A percentile compares a stretch with the other conserved stretches of the same genome.
Conservation (phyloP, 2,888 invertebrate species). For the Stramonita haemastoma region DNA sequence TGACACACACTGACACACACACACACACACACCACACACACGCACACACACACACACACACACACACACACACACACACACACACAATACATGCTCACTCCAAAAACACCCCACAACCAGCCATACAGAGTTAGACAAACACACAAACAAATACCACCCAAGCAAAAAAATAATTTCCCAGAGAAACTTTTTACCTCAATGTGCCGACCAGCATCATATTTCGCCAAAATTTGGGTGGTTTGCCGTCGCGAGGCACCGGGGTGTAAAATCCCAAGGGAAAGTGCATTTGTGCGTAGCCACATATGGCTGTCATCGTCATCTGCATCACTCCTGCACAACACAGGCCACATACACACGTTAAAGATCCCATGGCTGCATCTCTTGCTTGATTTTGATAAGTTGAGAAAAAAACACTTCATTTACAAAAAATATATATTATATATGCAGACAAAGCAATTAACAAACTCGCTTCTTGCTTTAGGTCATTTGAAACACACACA, state of each 20-base stretch:
- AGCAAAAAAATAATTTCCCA: neutral
- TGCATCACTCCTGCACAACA: constrained; percentile 84
- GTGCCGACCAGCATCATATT: constrained; percentile 87
- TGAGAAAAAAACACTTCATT: no score
- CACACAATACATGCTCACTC: neutral
- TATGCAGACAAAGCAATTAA: no score
- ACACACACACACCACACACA: no score
- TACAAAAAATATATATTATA: no score
- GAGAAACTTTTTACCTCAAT: constrained; percentile 80
- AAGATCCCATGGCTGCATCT: no score
- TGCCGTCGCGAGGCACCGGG: constrained; percentile 76
- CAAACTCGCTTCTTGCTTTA: no score
- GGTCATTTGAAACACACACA: neutral
- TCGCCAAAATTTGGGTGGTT: constrained; percentile 84
- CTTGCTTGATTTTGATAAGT: no score
- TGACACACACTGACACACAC: no score
- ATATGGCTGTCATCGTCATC: constrained; percentile 86
- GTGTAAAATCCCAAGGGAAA: constrained; percentile 85
- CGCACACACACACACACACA: no score
- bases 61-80: no score
- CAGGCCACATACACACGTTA: no score
- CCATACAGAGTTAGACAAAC: neutral
- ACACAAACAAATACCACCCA: neutral
- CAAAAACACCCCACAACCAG: neutral
- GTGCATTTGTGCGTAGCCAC: constrained; percentile 86